Percentiles rank a stretch among this genome's conserved stretches.
Evolutionary conservation across 2,113 vertebrate species (phyloP).

Genomic region (Siniperca chuatsi): DNA sequence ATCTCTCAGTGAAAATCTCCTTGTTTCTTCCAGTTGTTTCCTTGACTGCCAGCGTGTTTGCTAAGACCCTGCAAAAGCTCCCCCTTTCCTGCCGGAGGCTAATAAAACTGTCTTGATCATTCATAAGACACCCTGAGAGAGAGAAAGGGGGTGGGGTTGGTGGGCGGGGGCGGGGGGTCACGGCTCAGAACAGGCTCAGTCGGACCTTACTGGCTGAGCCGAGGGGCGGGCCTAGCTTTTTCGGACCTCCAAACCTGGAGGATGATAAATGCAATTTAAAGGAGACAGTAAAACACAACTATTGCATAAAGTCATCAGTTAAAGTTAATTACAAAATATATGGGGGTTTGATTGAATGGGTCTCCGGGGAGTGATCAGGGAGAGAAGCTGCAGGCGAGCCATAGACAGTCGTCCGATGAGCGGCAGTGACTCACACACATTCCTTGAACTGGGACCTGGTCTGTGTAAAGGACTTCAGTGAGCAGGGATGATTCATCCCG

Average conservation of each 20-base stretch:
- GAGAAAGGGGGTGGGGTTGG: conserved; percentile 12
- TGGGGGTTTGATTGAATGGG: conserved; percentile 81
- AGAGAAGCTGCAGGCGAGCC: conserved; percentile 76
- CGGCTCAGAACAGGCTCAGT: conserved; percentile 45
- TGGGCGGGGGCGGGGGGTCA: conserved; percentile 37
- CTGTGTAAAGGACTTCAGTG: conserved; percentile 79
- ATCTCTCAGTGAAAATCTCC: conserved; percentile 77
- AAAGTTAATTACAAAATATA: conserved; percentile 83
- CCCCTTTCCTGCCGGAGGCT: conserved; percentile 81
- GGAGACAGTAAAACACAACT: conserved; percentile 80
- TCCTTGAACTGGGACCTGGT: conserved; percentile 80
- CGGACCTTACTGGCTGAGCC: conserved; percentile 53
- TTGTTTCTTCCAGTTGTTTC: conserved; percentile 80
- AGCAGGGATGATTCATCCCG: conserved; percentile 72
- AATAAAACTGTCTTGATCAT: conserved; percentile 83
- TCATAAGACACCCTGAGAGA: conserved; percentile 74
- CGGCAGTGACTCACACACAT: conserved; percentile 78
- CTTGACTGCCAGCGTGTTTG: conserved; percentile 75
- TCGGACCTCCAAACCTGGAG: conserved; percentile 57
- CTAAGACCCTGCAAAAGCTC: conserved; percentile 68
- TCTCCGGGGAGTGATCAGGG: conserved; percentile 76
- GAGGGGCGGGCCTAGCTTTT: conserved; percentile 50
- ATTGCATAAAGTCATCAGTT: conserved; percentile 81
- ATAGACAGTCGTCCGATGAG: conserved; percentile 69
- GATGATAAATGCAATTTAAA: conserved; percentile 81